Evolutionary conservation across 2,888 invertebrate species (phyloP), one percentile per base, ranked within the genome.

Genomic region (Scrobipalpa atriplicella): DNA sequence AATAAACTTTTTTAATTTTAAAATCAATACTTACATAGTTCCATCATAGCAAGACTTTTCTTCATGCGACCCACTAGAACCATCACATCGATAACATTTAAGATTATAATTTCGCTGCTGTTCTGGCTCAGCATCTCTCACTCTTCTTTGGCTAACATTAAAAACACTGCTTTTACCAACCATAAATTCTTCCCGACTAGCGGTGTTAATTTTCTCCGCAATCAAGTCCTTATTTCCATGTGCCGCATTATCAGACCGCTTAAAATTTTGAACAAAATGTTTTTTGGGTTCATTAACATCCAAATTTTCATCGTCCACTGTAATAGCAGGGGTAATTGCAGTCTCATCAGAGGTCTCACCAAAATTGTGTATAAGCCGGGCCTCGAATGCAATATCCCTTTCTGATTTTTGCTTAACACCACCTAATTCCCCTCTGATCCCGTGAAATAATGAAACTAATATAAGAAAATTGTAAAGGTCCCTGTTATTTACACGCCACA

Each of bases 11-110:
- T n/a, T n/a, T n/a, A n/a, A n/a, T n/a, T n/a, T n/a, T n/a, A n/a
- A n/a, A n/a, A n/a, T 9, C 64, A 47, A 52, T 65, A 76, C 84
- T 83, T 75, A 86, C 84, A 69, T 51, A 54, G 60, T 63, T 62
- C 82, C 87, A 29, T 64, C 71, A 69, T 81, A 86, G 71, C 89
- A 88, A 13, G 58, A n/a, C 19, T 29, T 39, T 19, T 61, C 41
- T 61, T 61, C 41, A 11, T 7, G 11, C 2, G 18, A 21, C 11
- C 41, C 61, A n/a, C 6, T 47, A 8, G 62, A n/a, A n/a, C 62
- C 47, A n/a, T 62, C 43, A 62, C 62, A 62, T 10, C 10, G 7
- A 21, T 29, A 43, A n/a, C 62, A 62, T 29, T 47, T 10, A 7
- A 47, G n/a, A 19, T 19, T 41, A 61, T 61, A 8, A 10, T 18